These are phyloP conservation scores for Xiphophorus birchmanni DNA, from an alignment of 2,797 vertebrate species.

Conservation along the genomic window DNA sequence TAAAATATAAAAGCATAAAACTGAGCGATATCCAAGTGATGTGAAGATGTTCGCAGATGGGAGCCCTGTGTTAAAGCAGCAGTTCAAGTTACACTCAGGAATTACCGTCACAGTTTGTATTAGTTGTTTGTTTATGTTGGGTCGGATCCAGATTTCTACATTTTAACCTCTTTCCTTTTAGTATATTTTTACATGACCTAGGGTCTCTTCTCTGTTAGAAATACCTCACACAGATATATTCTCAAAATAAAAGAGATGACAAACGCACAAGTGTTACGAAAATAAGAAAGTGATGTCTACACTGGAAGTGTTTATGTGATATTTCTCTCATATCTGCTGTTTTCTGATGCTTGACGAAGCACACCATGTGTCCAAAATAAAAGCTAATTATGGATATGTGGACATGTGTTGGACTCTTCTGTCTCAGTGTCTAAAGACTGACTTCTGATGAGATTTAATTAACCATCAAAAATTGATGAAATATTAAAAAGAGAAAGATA, in stretches of 20 bases:
- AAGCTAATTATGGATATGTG: constrained; percentile 51
- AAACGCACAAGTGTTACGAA: constrained; percentile 23
- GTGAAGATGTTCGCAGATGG: neutral
- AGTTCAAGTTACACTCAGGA: neutral
- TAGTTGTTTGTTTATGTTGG: neutral
- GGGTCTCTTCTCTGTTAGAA: constrained; percentile 16
- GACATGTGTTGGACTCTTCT: constrained; percentile 72
- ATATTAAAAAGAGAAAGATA: neutral
- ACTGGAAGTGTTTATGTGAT: constrained; percentile 10
- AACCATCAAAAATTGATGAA: neutral
- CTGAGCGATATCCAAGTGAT: constrained; percentile 19
- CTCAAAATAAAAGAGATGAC: neutral
- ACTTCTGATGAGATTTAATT: constrained; percentile 5
- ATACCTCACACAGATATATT: constrained; percentile 18
- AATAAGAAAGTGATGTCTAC: constrained; percentile 24
- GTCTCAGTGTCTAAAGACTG: constrained; percentile 41
- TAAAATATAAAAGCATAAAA: neutral
- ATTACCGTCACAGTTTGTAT: neutral
- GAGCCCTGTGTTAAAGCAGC: neutral
- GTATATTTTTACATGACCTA: constrained; percentile 7
- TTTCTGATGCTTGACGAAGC: constrained; percentile 49
- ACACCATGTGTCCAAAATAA: constrained; percentile 72
- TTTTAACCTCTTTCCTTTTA: constrained; percentile 2
- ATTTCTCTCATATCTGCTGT: constrained; percentile 40
- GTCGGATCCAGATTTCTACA: neutral